A percentile compares a stretch with the other conserved stretches of the same genome.
Evolutionary conservation across 2,888 invertebrate genomes (phyloP).

Genomic region (Junonia oenone): DNA sequence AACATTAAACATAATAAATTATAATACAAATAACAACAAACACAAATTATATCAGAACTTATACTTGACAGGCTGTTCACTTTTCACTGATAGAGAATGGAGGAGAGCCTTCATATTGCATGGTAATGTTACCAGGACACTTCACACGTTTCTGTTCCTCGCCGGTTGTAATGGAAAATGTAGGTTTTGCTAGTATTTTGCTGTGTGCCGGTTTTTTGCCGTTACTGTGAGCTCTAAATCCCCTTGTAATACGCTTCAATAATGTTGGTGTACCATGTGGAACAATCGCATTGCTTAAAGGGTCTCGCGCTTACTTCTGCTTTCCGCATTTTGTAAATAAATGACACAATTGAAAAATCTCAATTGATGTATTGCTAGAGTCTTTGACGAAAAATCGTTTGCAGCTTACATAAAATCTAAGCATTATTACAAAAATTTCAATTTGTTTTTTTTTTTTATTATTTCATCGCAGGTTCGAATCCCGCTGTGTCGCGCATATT

Average conservation of each 20-base stretch:
- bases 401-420: no score
- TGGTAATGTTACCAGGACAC: slow-evolving; percentile 5
- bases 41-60: no score
- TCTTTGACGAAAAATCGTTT: no score
- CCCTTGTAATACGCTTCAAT: slow-evolving; percentile 2
- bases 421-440: no score
- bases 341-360: background rate
- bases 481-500: no score
- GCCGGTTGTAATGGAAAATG: slow-evolving; percentile 6
- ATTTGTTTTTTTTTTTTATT: no score
- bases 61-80: background rate
- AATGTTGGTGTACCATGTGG: background rate
- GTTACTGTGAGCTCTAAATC: slow-evolving; percentile 5
- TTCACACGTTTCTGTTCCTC: slow-evolving; percentile 10
- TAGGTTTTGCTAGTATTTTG: slow-evolving; percentile 13
- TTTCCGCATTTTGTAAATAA: background rate
- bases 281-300: slow-evolving; percentile 2
- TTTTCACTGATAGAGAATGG: background rate
- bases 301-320: slow-evolving; percentile 1
- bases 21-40: no score
- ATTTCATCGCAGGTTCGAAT: no score
- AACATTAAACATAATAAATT: no score
- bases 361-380: no score
- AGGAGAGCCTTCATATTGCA: background rate
- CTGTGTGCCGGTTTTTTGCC: slow-evolving; percentile 3